Percentiles rank a stretch among this genome's conserved stretches.
These are phyloP conservation scores for Sminthurinus aureus DNA, from an alignment of 2,888 invertebrate genomes.

Conservation along the genomic window DNA sequence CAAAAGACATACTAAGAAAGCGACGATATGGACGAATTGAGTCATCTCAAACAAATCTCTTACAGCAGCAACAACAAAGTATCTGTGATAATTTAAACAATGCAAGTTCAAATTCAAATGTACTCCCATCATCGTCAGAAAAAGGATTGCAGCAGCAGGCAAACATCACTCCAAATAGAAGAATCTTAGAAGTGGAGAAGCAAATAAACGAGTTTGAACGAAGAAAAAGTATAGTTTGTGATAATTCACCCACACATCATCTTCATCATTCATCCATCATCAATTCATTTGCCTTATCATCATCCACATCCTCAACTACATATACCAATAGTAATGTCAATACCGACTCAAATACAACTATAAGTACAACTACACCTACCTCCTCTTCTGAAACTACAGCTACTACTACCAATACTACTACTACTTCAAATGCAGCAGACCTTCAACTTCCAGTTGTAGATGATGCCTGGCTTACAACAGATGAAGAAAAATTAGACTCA, in stretches of 20 bases:
- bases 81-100: conserved; percentile 16
- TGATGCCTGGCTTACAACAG: conserved; percentile 32
- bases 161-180: conserved; percentile 30
- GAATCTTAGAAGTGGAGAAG: conserved; percentile 43
- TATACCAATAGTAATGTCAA: no score
- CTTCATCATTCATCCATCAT: background rate
- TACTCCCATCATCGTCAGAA: background rate
- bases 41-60: conserved; percentile 28
- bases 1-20: conserved; percentile 25
- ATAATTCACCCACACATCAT: background rate
- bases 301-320: background rate
- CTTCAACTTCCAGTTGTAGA: conserved; percentile 22
- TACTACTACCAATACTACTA: no score
- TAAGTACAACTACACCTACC: no score
- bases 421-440: background rate
- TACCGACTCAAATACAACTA: no score
- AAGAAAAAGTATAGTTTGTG: conserved; percentile 45
- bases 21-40: conserved; percentile 54
- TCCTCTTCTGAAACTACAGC: no score
- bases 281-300: background rate
- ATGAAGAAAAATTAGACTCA: conserved; percentile 44
- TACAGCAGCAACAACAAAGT: conserved; percentile 21
- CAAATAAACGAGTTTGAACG: conserved; percentile 48
- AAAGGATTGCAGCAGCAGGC: background rate
- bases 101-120: background rate